Evolutionary conservation across 2,113 vertebrate species (phyloP), one percentile per base, ranked within the genome.

Genomic region (Delphinapterus leucas): DNA sequence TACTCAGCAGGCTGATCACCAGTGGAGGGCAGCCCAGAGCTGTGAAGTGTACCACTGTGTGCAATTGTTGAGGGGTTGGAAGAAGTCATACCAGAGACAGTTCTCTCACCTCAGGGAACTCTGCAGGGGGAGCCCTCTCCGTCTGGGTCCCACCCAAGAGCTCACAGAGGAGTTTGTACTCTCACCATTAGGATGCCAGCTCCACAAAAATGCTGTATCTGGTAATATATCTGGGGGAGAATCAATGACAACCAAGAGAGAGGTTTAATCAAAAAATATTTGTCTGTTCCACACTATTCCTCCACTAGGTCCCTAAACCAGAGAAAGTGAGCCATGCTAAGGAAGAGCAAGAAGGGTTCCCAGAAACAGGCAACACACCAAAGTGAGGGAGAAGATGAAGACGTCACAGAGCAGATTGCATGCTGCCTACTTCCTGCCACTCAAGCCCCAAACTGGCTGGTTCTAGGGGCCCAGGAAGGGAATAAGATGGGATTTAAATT

Each of bases 111-210:
- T 58, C 31, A 28, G 31, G 23, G 65, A 61, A 44, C 5, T 10
- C 13, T 12, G 2, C 2, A 49, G 13, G 9, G 8, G 31, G 17
- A 28, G 1, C 10, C 21, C 1, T 25, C 5, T 67, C 21, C 3
- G 5, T 14, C 11, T 17, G 28, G 20, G 4, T 17, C 31, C 77
- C 63, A 31, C 38, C 41, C 14, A 47, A 7, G 28, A 10, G 21
- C 23, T 74, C 83, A 44, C 33, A 38, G 0, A 1, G 6, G 5
- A 28, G 6, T 28, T 84, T 41, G 12, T 4, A 8, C n/a, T 74
- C 44, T 12, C 36, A 67, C 2, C 14, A n/a, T 6, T 23, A 60
- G 28, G 76, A n/a, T 68, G 14, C 33, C 58, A 74, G 8, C 79
- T 49, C 7, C 23, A 49, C 3, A 53, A 6, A 55, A 17, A 17